Evolutionary conservation across 2,888 invertebrate species (phyloP).

Genomic region (Noctua janthe): DNA sequence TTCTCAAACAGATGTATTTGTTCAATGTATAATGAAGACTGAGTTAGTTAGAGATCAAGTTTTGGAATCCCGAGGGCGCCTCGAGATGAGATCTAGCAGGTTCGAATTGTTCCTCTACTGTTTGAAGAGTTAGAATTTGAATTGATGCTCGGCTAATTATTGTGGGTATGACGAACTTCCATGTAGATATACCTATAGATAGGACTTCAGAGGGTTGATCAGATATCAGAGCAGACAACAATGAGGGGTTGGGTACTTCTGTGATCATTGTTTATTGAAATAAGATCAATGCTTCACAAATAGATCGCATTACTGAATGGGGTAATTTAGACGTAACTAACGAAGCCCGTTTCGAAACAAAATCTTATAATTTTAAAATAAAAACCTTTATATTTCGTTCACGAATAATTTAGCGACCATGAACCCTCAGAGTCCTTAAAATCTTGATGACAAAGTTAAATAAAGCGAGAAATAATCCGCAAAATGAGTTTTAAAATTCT

Average conservation of each 20-base stretch:
- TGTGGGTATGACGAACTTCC: conserved; percentile 52
- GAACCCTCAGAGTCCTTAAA: conserved; percentile 36
- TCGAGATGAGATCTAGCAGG: conserved; percentile 55
- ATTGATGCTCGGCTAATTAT: conserved; percentile 66
- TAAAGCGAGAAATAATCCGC: conserved; percentile 43
- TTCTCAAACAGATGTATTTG: conserved; percentile 72
- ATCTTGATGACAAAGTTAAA: conserved; percentile 51
- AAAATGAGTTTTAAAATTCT: conserved; percentile 53
- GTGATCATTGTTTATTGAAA: conserved; percentile 32
- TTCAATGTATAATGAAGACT: conserved; percentile 71
- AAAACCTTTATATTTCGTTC: conserved; percentile 15
- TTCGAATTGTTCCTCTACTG: conserved; percentile 61
- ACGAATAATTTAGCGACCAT: conserved; percentile 39
- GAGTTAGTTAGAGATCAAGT: conserved; percentile 70
- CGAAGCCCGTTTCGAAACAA: not conserved
- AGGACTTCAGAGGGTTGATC: conserved; percentile 30
- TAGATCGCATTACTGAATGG: not conserved
- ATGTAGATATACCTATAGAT: conserved; percentile 20
- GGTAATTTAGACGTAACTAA: too few relatives aligned
- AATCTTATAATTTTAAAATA: conserved; percentile 5
- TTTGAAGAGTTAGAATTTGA: conserved; percentile 64
- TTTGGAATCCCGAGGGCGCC: conserved; percentile 61
- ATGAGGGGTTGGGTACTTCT: not conserved
- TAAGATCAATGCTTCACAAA: conserved; percentile 16
- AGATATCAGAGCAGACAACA: conserved; percentile 20